These are phyloP conservation scores for Buceros bicornis DNA, from an alignment of 2,797 vertebrate genomes.

Conservation along the genomic window DNA sequence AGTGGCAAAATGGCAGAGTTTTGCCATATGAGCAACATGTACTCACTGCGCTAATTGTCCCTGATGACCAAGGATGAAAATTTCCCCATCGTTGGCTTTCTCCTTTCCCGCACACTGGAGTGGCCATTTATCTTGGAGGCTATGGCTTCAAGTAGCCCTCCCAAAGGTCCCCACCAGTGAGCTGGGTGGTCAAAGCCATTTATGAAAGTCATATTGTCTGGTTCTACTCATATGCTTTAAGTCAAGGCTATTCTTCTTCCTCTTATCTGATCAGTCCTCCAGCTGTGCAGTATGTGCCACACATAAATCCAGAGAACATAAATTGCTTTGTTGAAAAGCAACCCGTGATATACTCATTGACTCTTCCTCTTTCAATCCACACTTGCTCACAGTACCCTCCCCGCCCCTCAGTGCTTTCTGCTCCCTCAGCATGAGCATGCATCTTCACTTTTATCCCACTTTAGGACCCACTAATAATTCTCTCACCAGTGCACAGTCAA, in stretches of 20 bases:
- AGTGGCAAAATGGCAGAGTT: neutral
- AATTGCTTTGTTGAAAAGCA: constrained; percentile 15
- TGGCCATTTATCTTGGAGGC: neutral
- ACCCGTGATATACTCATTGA: neutral
- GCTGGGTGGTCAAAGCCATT: neutral
- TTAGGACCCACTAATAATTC: neutral
- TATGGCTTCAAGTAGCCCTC: neutral
- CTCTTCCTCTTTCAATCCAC: neutral
- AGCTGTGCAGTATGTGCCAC: neutral
- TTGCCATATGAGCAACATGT: neutral
- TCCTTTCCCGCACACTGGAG: neutral
- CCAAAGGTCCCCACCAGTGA: neutral
- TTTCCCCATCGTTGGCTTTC: neutral
- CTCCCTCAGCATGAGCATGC: neutral
- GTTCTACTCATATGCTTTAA: neutral
- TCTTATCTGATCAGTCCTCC: neutral
- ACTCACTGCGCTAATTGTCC: neutral
- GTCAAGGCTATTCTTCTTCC: neutral
- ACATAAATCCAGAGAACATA: neutral
- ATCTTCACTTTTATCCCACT: neutral
- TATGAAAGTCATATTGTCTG: neutral
- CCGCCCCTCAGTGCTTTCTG: neutral
- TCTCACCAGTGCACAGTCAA: neutral
- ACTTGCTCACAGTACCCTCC: neutral
- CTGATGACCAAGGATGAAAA: neutral